phyloP scores from a whole-genome alignment of 2,113 vertebrate genomes.

The Labrus mixtus region DNA sequence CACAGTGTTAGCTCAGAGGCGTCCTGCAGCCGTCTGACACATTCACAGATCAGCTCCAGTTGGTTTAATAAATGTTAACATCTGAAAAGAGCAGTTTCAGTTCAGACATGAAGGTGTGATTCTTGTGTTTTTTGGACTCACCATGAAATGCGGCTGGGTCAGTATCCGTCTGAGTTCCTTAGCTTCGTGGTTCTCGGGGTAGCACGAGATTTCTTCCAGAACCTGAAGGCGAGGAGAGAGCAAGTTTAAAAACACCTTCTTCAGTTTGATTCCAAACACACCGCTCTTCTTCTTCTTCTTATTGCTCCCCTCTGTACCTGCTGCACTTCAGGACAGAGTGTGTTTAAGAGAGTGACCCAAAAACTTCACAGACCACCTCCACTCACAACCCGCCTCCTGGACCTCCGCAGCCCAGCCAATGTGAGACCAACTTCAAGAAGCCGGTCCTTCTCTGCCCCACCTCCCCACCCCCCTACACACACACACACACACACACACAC shows the following conservation, averaged over 20 bases:
- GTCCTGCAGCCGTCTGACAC: too few relatives aligned
- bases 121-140: conserved; percentile 77
- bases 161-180: conserved; percentile 97
- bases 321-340: background rate
- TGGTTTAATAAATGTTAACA: too few relatives aligned
- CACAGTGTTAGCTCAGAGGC: too few relatives aligned
- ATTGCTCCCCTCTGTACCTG: conserved; percentile 8
- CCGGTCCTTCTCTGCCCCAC: conserved; percentile 6
- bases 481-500: conserved; percentile 17
- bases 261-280: conserved; percentile 6
- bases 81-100: too few relatives aligned
- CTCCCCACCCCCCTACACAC: background rate
- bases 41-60: too few relatives aligned
- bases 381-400: conserved; percentile 25
- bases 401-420: conserved; percentile 34
- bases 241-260: background rate
- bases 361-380: conserved; percentile 21
- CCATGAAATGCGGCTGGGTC: conserved; percentile 99
- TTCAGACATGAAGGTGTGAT: background rate
- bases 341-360: background rate
- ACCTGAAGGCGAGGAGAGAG: conserved; percentile 84
- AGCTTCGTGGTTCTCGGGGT: conserved; percentile 95
- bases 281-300: conserved; percentile 9
- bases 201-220: conserved; percentile 99
- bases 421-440: conserved; percentile 32